phyloP scores from a whole-genome alignment of 2,797 vertebrate species.

The Staurois parvus region DNA sequence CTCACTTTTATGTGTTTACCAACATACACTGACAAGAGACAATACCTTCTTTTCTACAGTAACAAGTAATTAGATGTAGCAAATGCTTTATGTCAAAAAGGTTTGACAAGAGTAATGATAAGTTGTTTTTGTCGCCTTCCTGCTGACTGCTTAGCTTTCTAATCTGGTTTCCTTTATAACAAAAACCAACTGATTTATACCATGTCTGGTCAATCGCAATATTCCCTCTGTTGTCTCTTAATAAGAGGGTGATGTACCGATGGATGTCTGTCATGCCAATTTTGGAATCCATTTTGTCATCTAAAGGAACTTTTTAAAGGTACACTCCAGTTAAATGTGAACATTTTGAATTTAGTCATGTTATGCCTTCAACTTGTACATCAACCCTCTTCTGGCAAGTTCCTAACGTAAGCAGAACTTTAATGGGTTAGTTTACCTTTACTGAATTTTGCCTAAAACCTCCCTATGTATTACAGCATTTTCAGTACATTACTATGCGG shows the following conservation, averaged over 20 bases:
- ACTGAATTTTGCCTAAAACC: too few relatives aligned
- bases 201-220: not conserved
- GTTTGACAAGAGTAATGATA: conserved; percentile 26
- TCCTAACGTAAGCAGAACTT: not conserved
- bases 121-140: not conserved
- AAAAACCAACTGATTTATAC: not conserved
- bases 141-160: not conserved
- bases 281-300: not conserved
- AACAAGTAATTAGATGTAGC: conserved; percentile 20
- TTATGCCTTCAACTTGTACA: not conserved
- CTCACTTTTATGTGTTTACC: not conserved
- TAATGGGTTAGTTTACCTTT: too few relatives aligned
- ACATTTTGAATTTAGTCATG: not conserved
- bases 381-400: not conserved
- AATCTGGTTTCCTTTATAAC: not conserved
- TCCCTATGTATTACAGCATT: too few relatives aligned
- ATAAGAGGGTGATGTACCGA: not conserved
- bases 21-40: conserved; percentile 7
- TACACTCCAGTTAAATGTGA: not conserved
- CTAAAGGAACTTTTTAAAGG: not conserved
- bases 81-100: conserved; percentile 19
- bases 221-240: not conserved
- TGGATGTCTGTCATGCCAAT: not conserved
- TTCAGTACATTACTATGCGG: too few relatives aligned
- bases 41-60: not conserved